Evolutionary conservation across 2,888 invertebrate species (phyloP).

Genomic region (Sphaeridia pumilis): DNA sequence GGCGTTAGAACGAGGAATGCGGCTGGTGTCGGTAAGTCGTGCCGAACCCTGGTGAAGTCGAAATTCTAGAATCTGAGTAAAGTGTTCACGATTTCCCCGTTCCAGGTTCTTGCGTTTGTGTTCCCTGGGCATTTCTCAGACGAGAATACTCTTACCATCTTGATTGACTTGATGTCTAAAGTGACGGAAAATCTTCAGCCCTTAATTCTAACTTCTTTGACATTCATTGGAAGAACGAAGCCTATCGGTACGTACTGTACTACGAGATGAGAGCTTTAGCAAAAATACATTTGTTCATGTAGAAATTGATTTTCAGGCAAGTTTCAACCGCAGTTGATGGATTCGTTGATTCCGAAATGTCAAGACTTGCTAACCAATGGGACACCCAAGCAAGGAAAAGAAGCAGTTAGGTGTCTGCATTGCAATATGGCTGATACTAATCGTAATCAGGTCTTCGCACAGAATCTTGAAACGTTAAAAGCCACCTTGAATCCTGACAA

Average conservation of each 20-base stretch:
- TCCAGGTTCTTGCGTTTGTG: slow-evolving; percentile 70
- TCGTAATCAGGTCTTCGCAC: slow-evolving; percentile 29
- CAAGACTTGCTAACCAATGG: slow-evolving; percentile 79
- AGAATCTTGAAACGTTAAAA: slow-evolving; percentile 45
- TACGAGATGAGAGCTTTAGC: too few species aligned
- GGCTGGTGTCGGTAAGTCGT: slow-evolving; percentile 59
- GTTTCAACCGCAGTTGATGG: slow-evolving; percentile 62
- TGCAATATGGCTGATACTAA: slow-evolving; percentile 55
- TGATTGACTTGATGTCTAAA: slow-evolving; percentile 63
- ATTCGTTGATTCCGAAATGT: slow-evolving; percentile 70
- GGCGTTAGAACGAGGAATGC: slow-evolving; percentile 79
- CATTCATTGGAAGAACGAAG: slow-evolving; percentile 74
- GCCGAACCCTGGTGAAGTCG: background rate
- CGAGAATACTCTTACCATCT: slow-evolving; percentile 63
- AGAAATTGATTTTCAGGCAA: too few species aligned
- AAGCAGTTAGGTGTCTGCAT: slow-evolving; percentile 83
- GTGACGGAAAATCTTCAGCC: slow-evolving; percentile 72
- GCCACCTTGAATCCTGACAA: slow-evolving; percentile 60
- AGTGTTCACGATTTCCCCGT: slow-evolving; percentile 13
- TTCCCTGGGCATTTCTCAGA: slow-evolving; percentile 88
- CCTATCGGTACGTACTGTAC: slow-evolving; percentile 58
- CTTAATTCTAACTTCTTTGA: slow-evolving; percentile 67
- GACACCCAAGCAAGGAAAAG: slow-evolving; percentile 90
- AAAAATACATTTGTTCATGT: too few species aligned
- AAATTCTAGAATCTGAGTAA: background rate